A percentile compares a stretch with the other conserved stretches of the same genome.
Conservation (phyloP, 2,797 vertebrate species). For the Protonibea diacanthus region DNA sequence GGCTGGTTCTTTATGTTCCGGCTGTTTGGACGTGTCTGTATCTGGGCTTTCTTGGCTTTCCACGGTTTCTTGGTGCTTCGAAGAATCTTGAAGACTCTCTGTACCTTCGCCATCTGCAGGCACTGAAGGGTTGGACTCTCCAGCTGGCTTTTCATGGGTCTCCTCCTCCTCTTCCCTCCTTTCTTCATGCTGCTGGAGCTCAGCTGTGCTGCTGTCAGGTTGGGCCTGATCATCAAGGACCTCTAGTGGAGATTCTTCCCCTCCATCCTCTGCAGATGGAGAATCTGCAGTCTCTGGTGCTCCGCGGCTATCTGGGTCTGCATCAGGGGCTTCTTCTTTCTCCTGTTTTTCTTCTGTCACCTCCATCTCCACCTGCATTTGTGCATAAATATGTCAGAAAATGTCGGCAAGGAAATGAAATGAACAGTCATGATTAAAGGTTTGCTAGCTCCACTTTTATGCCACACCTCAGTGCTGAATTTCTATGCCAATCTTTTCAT, state of each 20-base stretch:
- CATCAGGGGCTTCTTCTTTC: conserved; percentile 26
- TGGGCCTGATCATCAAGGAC: conserved; percentile 36
- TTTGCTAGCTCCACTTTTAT: background rate
- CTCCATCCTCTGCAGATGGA: conserved; percentile 30
- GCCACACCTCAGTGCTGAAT: background rate
- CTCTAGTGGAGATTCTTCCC: conserved; percentile 39
- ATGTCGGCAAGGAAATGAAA: conserved; percentile 33
- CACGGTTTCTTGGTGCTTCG: conserved; percentile 37
- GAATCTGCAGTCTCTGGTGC: conserved; percentile 27
- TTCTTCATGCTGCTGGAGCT: conserved; percentile 45
- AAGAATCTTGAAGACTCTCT: conserved; percentile 45
- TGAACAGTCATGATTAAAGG: conserved; percentile 4
- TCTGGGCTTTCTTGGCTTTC: conserved; percentile 55
- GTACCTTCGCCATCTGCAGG: conserved; percentile 51
- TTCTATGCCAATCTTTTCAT: background rate
- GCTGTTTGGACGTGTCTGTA: conserved; percentile 40
- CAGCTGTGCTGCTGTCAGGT: conserved; percentile 25
- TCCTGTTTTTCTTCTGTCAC: conserved; percentile 17
- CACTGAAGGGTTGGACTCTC: conserved; percentile 44
- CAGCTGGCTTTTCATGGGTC: conserved; percentile 42
- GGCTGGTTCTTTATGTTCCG: conserved; percentile 52
- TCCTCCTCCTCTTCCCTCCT: conserved; percentile 45
- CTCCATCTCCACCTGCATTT: conserved; percentile 74
- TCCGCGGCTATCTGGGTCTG: conserved; percentile 9
- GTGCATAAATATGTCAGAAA: conserved; percentile 22